Conservation (phyloP, 1,140 invertebrate species). For the Rhizoglyphus robini region DNA sequence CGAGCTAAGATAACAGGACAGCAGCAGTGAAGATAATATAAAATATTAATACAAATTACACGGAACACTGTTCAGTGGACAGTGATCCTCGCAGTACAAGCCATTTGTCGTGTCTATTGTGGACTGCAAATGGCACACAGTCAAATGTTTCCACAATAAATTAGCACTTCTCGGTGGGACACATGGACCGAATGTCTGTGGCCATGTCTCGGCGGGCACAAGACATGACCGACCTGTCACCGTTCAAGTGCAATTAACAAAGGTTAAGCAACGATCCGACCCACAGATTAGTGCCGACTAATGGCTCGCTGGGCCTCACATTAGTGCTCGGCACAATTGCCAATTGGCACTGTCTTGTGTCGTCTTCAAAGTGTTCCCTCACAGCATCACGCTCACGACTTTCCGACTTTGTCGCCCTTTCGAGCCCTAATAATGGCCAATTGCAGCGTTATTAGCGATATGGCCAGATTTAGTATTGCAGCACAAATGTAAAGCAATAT, state of each 20-base stretch:
- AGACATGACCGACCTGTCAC: conserved; percentile 9
- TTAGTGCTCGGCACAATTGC: background rate
- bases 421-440: conserved; percentile 3
- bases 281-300: background rate
- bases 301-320: background rate
- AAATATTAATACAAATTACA: conserved; percentile 10
- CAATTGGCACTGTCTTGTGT: background rate
- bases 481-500: too few relatives aligned
- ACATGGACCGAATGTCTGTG: background rate
- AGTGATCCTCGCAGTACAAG: background rate
- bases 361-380: background rate
- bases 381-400: too few relatives aligned
- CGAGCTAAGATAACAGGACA: background rate
- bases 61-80: background rate
- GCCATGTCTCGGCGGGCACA: background rate
- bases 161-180: background rate
- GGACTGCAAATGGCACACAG: background rate
- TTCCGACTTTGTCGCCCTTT: too few relatives aligned
- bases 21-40: background rate
- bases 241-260: background rate
- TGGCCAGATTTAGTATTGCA: background rate
- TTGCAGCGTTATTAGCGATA: background rate
- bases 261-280: conserved; percentile 7
- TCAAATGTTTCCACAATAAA: background rate
- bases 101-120: background rate